These are phyloP conservation scores for Macropodus opercularis DNA, from an alignment of 2,797 vertebrate species.

Conservation along the genomic window DNA sequence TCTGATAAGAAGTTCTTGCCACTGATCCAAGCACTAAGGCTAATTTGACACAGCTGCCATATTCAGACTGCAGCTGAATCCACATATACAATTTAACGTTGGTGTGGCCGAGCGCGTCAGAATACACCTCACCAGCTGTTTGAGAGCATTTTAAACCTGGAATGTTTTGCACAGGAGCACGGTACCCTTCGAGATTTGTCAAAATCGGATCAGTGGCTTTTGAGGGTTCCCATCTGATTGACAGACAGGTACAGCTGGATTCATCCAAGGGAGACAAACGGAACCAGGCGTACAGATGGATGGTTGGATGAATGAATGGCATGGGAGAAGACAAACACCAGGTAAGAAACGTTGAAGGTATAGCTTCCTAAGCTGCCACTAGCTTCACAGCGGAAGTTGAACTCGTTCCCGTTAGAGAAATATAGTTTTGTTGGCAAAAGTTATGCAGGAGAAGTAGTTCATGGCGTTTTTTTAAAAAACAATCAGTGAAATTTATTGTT, in stretches of 20 bases:
- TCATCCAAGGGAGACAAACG: slow-evolving; percentile 21
- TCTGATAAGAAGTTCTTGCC: slow-evolving; percentile 2
- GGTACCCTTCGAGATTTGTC: slow-evolving; percentile 17
- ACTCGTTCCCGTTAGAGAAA: slow-evolving; percentile 27
- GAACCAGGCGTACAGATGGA: slow-evolving; percentile 21
- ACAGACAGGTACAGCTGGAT: slow-evolving; percentile 44
- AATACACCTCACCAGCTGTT: slow-evolving; percentile 19
- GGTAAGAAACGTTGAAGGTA: slow-evolving; percentile 21
- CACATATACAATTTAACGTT: background rate
- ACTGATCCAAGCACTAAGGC: background rate
- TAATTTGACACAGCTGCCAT: slow-evolving; percentile 3
- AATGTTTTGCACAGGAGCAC: slow-evolving; percentile 11
- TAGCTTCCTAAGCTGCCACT: slow-evolving; percentile 21
- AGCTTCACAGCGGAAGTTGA: slow-evolving; percentile 18
- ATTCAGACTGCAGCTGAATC: background rate
- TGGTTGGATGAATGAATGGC: slow-evolving; percentile 27
- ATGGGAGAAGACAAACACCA: slow-evolving; percentile 15
- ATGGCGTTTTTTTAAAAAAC: background rate
- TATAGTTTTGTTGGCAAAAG: slow-evolving; percentile 21
- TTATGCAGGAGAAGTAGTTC: slow-evolving; percentile 20
- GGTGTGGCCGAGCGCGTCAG: background rate
- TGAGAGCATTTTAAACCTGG: slow-evolving; percentile 26
- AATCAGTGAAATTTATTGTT: slow-evolving; percentile 6
- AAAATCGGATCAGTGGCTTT: slow-evolving; percentile 34
- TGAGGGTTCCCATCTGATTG: slow-evolving; percentile 45